Percentiles rank a stretch among this genome's conserved stretches.
phyloP scores from a whole-genome alignment of 2,797 vertebrate genomes.

The Ispidina picta region DNA sequence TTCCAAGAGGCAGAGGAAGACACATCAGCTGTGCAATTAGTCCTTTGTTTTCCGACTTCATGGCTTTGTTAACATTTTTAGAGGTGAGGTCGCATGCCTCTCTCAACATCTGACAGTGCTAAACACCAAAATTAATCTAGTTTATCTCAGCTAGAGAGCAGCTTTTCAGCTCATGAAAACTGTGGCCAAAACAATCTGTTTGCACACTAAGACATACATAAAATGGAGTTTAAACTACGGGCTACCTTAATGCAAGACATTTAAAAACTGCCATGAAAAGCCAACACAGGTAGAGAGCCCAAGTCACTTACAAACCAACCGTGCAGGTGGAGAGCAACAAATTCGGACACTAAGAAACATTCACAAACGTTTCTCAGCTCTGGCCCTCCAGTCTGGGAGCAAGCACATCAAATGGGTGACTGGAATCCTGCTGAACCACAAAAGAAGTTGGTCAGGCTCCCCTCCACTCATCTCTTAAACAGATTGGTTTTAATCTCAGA shows the following conservation, averaged over 20 bases:
- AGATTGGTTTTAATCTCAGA: not conserved
- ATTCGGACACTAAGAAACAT: not conserved
- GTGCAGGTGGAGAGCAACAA: not conserved
- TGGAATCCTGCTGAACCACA: not conserved
- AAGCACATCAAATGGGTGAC: not conserved
- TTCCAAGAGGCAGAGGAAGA: not conserved
- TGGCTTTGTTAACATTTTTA: conserved; percentile 10
- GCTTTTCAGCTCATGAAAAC: conserved; percentile 29
- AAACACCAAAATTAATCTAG: conserved; percentile 21
- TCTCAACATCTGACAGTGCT: conserved; percentile 4
- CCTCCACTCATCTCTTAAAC: not conserved
- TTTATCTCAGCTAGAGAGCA: conserved; percentile 18
- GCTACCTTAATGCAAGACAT: conserved; percentile 43
- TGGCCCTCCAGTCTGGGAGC: not conserved
- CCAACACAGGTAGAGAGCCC: not conserved
- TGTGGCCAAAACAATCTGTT: not conserved
- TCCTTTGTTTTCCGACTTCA: conserved; percentile 50
- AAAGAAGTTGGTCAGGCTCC: not conserved
- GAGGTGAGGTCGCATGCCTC: not conserved
- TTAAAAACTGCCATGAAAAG: not conserved
- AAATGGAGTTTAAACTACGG: conserved; percentile 15
- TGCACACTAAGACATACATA: not conserved
- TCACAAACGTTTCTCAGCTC: not conserved
- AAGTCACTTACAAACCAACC: not conserved
- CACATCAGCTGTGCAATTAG: conserved; percentile 43